phyloP scores from a whole-genome alignment of 2,797 vertebrate species.

The Cossypha caffra region DNA sequence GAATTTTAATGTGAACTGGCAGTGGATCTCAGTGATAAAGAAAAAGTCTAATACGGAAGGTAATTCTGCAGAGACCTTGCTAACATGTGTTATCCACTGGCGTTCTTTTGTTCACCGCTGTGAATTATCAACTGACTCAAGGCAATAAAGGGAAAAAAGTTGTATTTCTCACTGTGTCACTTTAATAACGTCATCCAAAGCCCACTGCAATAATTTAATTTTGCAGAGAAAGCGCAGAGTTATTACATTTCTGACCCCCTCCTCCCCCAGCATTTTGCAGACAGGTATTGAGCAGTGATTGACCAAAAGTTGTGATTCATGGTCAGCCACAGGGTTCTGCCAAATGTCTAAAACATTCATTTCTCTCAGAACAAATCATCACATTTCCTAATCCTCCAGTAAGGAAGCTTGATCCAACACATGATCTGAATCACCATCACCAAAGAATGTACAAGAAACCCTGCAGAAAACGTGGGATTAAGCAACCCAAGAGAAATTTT shows the following conservation, averaged over 20 bases:
- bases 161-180: conserved; percentile 33
- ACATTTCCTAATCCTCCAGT: not conserved
- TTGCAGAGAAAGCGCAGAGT: not conserved
- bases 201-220: conserved; percentile 42
- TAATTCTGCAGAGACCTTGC: conserved; percentile 58
- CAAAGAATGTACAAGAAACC: not conserved
- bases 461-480: not conserved
- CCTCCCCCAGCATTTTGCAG: not conserved
- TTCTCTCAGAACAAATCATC: not conserved
- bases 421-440: not conserved
- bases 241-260: not conserved
- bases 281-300: not conserved
- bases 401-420: not conserved
- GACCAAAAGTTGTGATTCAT: not conserved
- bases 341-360: not conserved
- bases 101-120: conserved; percentile 59
- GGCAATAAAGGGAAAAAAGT: conserved; percentile 37
- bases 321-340: not conserved
- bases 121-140: conserved; percentile 64
- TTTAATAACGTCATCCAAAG: conserved; percentile 13
- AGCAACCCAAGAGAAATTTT: not conserved
- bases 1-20: conserved; percentile 44
- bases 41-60: not conserved
- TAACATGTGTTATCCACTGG: conserved; percentile 52
- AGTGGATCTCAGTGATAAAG: conserved; percentile 40